Base-by-base conservation (phyloP, 2,113 vertebrate species). In the Cephalophus harveyi region DNA sequence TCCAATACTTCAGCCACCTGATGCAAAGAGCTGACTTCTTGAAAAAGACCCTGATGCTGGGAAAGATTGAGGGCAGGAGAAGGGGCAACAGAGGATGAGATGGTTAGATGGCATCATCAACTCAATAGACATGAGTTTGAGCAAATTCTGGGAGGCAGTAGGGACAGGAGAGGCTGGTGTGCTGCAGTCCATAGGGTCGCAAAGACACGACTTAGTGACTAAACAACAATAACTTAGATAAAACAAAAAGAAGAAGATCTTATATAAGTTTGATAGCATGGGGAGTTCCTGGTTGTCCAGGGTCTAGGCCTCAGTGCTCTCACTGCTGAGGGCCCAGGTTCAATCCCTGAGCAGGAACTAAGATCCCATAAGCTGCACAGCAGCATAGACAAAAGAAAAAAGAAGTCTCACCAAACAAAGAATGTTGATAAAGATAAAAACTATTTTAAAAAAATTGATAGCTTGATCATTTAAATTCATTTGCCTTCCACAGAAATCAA, bases 391-490 rank as follows among this genome's bases (percentile, higher is more conserved):
- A 79, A 48, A 48, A 30, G 16, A 19, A 79, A 48, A 30, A 79
- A 79, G 14, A 79, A 79, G 27, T 30, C 76, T 79, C 46, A 79
- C 43, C 46, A 48, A 79, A 48, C 43, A 79, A 48, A 79, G 27
- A 79, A 30, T 30, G 28, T 48, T 16, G 16, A 30, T 79, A 79
- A 48, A 79, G 27, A 48, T 48, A 19, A 79, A 79, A 79, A 48
- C 76, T 79, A 48, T 79, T 30, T 64, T 19, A 1, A 0, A 79
- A 79, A 48, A 19, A 5, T 48, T 30, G 15, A 79, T 79, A 48
- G 46, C 46, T 30, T n/a, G 3, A 36, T 96, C 9, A 36, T 89
- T 95, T 60, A 93, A 86, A 43, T 89, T 83, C 52, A 46, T 91
- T 93, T 46, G 9, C 43, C 4, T 85, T 93, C 48, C 33, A 1